Evolutionary conservation across 2,797 vertebrate species (phyloP).

Genomic region (Pyrocephalus nanus): DNA sequence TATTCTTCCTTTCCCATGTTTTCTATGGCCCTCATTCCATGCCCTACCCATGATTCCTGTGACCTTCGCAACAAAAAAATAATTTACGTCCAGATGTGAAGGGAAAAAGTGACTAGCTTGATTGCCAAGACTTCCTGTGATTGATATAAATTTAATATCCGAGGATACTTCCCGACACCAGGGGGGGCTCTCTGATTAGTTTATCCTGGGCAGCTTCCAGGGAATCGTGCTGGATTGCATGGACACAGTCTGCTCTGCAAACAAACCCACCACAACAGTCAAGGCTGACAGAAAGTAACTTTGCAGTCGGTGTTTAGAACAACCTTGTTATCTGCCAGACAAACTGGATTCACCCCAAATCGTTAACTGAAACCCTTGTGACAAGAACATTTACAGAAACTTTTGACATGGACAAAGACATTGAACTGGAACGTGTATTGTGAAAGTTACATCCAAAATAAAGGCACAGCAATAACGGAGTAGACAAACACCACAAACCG

Average conservation of each 20-base stretch:
- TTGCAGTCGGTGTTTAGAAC: not conserved
- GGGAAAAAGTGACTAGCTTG: constrained; percentile 69
- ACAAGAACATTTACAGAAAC: not conserved
- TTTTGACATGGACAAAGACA: not conserved
- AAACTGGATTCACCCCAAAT: not conserved
- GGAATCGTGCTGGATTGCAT: constrained; percentile 35
- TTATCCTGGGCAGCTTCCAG: constrained; percentile 68
- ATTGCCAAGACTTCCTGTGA: constrained; percentile 76
- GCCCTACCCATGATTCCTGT: constrained; percentile 74
- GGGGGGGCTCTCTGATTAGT: constrained; percentile 70
- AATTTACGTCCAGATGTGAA: constrained; percentile 77
- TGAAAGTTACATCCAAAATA: not conserved
- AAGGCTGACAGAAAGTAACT: not conserved
- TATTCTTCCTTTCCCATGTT: constrained; percentile 80
- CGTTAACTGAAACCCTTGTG: not conserved
- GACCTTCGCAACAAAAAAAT: constrained; percentile 69
- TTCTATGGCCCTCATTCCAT: constrained; percentile 71
- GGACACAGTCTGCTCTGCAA: not conserved
- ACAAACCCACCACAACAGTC: not conserved
- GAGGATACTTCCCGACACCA: constrained; percentile 69
- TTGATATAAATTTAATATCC: constrained; percentile 71
- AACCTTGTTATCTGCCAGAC: not conserved
- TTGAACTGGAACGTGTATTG: not conserved
- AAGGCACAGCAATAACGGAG: not conserved
- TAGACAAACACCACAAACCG: not conserved